phyloP scores from a whole-genome alignment of 2,888 invertebrate genomes.

The Drosophila cognata region DNA sequence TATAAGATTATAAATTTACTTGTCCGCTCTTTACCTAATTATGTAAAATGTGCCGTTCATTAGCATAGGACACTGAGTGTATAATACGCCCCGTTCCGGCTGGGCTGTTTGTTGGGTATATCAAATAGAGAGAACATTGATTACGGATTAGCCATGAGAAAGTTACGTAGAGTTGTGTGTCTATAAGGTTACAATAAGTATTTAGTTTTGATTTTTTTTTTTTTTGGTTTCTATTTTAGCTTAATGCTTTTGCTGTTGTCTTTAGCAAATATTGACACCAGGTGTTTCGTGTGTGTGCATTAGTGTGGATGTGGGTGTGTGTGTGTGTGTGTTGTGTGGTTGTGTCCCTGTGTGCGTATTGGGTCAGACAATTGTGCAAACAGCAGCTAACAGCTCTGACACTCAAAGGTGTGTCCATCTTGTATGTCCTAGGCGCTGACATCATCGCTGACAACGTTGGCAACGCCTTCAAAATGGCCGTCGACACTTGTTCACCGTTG shows the following conservation, averaged over 20 bases:
- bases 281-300: constrained; percentile 9
- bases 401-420: constrained; percentile 74
- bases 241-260: constrained; percentile 18
- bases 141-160: constrained; percentile 48
- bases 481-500: constrained; percentile 41
- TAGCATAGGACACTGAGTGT: constrained; percentile 85
- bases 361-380: constrained; percentile 67
- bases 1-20: constrained; percentile 22
- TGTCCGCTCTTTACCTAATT: constrained; percentile 84
- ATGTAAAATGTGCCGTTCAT: constrained; percentile 85
- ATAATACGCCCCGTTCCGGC: constrained; percentile 85
- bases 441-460: constrained; percentile 70
- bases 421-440: constrained; percentile 56
- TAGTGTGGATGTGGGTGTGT: constrained; percentile 12
- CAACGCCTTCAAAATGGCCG: constrained; percentile 73
- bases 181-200: constrained; percentile 26
- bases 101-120: constrained; percentile 76
- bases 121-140: constrained; percentile 61
- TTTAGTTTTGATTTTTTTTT: constrained; percentile 26
- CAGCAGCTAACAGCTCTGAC: constrained; percentile 70
- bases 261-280: constrained; percentile 53
- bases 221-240: background rate
- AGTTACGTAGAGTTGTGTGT: constrained; percentile 13
- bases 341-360: constrained; percentile 26
- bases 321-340: constrained; percentile 16